A percentile compares a stretch with the other conserved stretches of the same genome.
These are phyloP conservation scores for Zosterops japonicus DNA, from an alignment of 2,113 vertebrate species.

Conservation along the genomic window DNA sequence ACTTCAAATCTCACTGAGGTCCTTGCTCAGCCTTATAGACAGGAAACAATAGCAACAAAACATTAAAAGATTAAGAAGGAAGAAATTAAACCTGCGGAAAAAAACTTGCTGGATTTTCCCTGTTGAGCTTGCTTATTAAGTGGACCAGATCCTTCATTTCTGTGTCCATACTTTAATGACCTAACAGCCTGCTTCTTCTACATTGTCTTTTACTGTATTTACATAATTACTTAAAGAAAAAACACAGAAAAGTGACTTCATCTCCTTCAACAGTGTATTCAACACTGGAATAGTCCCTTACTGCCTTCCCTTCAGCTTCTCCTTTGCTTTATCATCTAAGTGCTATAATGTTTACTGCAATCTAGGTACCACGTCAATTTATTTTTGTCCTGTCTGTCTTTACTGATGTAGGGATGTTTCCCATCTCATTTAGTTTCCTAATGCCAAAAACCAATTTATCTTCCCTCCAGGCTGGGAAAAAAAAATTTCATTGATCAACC, in stretches of 20 bases:
- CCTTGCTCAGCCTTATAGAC: neutral
- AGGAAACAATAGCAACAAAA: slow-evolving; percentile 42
- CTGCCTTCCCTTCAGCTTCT: neutral
- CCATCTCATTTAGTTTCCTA: neutral
- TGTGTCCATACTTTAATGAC: neutral
- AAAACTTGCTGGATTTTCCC: neutral
- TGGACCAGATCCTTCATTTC: neutral
- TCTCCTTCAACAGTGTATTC: neutral
- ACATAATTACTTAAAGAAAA: neutral
- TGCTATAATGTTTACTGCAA: neutral
- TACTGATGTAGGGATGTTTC: neutral
- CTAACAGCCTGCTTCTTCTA: neutral
- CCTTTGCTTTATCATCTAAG: neutral
- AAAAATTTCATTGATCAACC: neutral
- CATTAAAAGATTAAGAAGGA: slow-evolving; percentile 13
- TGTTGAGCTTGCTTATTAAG: neutral
- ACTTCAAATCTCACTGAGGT: slow-evolving; percentile 18
- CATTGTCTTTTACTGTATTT: neutral
- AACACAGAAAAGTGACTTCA: neutral
- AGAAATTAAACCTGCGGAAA: slow-evolving; percentile 7
- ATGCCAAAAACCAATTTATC: neutral
- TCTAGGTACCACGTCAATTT: neutral
- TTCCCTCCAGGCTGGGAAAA: neutral
- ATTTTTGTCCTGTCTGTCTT: neutral
- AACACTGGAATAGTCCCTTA: neutral